phyloP scores from a whole-genome alignment of 2,888 invertebrate genomes.

The Lottia gigantea region DNA sequence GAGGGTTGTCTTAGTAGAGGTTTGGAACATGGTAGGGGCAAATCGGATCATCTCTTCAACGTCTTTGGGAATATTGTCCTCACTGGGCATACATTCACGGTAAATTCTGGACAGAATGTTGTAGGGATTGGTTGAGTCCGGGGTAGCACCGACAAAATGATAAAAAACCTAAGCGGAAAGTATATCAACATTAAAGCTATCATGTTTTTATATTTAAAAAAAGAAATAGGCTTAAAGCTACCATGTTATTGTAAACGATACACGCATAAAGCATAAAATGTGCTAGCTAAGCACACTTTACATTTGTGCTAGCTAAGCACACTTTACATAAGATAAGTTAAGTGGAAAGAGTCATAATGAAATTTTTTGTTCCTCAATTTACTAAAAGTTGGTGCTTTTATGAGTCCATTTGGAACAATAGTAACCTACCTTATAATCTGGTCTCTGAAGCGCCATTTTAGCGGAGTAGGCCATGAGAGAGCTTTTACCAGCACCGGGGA shows the following conservation, averaged over 20 bases:
- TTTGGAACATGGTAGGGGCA: constrained; percentile 36
- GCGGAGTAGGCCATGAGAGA: constrained; percentile 38
- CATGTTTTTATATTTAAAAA: too few relatives aligned
- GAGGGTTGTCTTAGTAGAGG: constrained; percentile 22
- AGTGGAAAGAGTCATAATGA: too few relatives aligned
- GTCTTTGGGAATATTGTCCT: constrained; percentile 35
- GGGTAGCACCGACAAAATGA: constrained; percentile 46
- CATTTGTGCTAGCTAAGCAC: too few relatives aligned
- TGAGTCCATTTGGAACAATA: not conserved
- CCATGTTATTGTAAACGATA: too few relatives aligned
- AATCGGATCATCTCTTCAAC: constrained; percentile 38
- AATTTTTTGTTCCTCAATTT: too few relatives aligned
- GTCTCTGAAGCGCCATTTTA: constrained; percentile 26
- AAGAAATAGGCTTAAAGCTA: too few relatives aligned
- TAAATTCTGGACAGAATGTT: constrained; percentile 37
- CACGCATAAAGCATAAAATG: too few relatives aligned
- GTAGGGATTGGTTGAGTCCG: constrained; percentile 41
- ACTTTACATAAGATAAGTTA: too few relatives aligned
- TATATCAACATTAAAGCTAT: too few relatives aligned
- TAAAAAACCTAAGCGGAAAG: constrained; percentile 37
- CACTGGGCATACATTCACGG: constrained; percentile 36
- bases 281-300: too few relatives aligned
- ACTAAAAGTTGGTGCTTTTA: too few relatives aligned
- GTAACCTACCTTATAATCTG: constrained; percentile 31
- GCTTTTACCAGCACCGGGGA: constrained; percentile 46